Base-by-base conservation (phyloP, 2,113 vertebrate genomes). In the Murina feae region DNA sequence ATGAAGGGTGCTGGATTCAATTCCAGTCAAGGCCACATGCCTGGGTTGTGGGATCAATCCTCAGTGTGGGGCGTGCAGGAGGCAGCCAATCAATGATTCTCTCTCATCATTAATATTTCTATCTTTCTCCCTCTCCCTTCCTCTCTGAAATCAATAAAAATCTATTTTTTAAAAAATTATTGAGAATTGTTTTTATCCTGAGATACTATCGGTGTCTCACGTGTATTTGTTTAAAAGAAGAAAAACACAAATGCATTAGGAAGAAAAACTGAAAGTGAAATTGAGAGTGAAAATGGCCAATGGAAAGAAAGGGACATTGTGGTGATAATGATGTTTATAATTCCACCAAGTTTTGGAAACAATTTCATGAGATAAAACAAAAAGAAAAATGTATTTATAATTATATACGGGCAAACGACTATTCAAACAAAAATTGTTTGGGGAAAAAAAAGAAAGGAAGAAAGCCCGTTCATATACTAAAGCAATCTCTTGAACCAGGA, bases 171-270 rank as follows among this genome's bases (percentile, higher is more conserved):
- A 14, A 58, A 74, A 30, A 53, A 12, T 94, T 93, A 53, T 16
- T 82, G 3, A 94, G 20, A 87, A 93, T 47, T 88, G 16, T 65
- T 93, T 85, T 93, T 44, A 68, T 69, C 18, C 60, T 85, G 37
- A 82, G 39, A 78, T 69, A 74, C 3, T 82, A 47, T 17, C 2
- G 75, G 72, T 9, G 1, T 53, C 20, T 84, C 47, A 42, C 14
- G 74, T 68, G 91, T 89, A 82, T 72, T 89, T 93, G 79, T 42
- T 66, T 85, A 55, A 0, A 80, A 80, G 74, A 94, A 76, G 49
- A 74, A 89, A 94, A 92, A 21, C 21, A 65, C n/a, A 90, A 65
- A 89, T 65, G 13, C 30, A 32, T n/a, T 65, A 65, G 14, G 60
- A 63, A 63, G 63, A 65, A 65, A 65, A 65, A 44, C 4, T 78